A percentile compares a stretch with the other conserved stretches of the same genome.
Conservation (phyloP, 2,797 vertebrate genomes). For the Podargus strigoides region DNA sequence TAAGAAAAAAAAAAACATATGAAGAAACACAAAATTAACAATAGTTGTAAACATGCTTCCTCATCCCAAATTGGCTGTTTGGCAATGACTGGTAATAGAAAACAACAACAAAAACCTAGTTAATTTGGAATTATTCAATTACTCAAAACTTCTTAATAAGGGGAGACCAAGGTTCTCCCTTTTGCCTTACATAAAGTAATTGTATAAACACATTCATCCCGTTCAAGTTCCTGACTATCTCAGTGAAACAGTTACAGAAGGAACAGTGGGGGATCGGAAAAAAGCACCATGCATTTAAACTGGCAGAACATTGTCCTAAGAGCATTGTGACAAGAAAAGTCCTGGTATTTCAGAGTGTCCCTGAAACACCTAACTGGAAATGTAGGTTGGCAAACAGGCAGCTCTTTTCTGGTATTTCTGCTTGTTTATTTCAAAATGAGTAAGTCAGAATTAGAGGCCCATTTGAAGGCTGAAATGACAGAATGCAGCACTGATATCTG, state of each 20-base stretch:
- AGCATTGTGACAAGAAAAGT: neutral
- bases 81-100: neutral
- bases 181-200: neutral
- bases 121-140: neutral
- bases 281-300: neutral
- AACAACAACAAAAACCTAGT: neutral
- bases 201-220: neutral
- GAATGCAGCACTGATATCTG: neutral
- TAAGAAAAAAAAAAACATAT: neutral
- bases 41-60: neutral
- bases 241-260: neutral
- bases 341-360: neutral
- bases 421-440: neutral
- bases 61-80: neutral
- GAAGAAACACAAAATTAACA: neutral
- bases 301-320: neutral
- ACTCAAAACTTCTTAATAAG: neutral
- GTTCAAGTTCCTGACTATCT: neutral
- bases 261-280: neutral
- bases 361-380: neutral
- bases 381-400: rapidly evolving
- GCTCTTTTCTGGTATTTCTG: neutral
- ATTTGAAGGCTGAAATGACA: neutral
- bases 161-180: neutral
- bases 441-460: neutral